Base-by-base conservation (phyloP, 2,888 invertebrate species). In the Meiosimyza platycephala region DNA sequence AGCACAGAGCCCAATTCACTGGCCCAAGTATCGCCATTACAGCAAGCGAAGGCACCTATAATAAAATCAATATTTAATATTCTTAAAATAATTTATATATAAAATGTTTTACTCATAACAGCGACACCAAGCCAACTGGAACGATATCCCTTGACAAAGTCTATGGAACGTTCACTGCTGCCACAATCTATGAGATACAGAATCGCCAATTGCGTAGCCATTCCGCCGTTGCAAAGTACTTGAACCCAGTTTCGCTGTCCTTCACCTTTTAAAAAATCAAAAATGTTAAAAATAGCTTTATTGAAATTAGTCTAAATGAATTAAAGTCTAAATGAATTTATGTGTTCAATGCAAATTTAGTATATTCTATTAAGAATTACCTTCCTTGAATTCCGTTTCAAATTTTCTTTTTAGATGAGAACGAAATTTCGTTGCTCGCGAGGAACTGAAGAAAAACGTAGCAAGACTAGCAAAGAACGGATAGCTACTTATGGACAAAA, bases 1-100 rank as follows among this genome's bases (percentile, higher is more conserved):
- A 94, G 84, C 0, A 94, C 96, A 50, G 93, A 90, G 2, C 95
- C 96, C 18, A 97, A 85, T 88, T 97, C 97, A 52, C 95, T 96
- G 64, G 96, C 94, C 93, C 95, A 95, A 0, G 96, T 97, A 82
- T 97, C 97, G 0, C 96, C 96, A 84, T 93, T 94, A 79, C 93
- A 92, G 82, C 94, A 94, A 15, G 95, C 91, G 80, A 95, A 89
- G 0, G 94, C 79, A 92, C 93, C 93, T 84, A 55, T 83, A 79
- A 74, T 76, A 48, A 51, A 40, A 62, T 59, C 13, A 9, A 9
- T 40, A 2, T 40, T 40, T 9, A 40, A 9, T 9, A 40, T 40
- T 7, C 9, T 40, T 9, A 40, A 40, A 40, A 40, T 9, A 40
- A 9, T 40, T 6, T 40, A 40, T 7, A 6, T 40, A 9, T 9